These are phyloP conservation scores for Saguinus imperator DNA, from an alignment of 2,113 vertebrate species.

Conservation along the genomic window DNA sequence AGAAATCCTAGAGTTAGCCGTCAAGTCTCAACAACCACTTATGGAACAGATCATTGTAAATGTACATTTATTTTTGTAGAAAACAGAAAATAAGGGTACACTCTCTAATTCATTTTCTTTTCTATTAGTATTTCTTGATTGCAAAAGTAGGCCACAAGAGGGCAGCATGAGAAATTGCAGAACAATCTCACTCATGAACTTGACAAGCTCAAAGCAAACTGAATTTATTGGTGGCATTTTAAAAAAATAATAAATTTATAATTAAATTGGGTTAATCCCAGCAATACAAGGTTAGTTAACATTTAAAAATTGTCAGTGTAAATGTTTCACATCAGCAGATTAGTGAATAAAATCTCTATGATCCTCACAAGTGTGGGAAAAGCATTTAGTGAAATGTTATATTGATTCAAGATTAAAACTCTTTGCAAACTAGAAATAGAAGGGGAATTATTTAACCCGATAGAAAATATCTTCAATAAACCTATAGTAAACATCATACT, in stretches of 20 bases:
- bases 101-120: not conserved
- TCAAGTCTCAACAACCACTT: not conserved
- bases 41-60: not conserved
- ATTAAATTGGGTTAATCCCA: not conserved
- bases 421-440: not conserved
- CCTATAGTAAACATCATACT: not conserved
- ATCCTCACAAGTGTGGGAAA: not conserved
- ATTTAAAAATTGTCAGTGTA: not conserved
- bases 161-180: not conserved
- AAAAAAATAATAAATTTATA: not conserved
- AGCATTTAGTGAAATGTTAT: not conserved
- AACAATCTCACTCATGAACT: not conserved
- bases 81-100: not conserved
- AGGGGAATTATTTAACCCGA: not conserved
- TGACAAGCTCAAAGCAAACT: not conserved
- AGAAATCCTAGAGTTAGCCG: not conserved
- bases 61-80: not conserved
- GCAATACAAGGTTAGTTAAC: not conserved
- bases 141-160: not conserved
- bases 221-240: not conserved
- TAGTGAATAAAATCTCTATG: not conserved
- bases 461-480: not conserved
- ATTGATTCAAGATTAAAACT: not conserved
- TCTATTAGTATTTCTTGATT: not conserved
- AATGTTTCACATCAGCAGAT: not conserved